Evolutionary conservation across 2,113 vertebrate species (phyloP).

Genomic region (Dissostichus mawsoni): DNA sequence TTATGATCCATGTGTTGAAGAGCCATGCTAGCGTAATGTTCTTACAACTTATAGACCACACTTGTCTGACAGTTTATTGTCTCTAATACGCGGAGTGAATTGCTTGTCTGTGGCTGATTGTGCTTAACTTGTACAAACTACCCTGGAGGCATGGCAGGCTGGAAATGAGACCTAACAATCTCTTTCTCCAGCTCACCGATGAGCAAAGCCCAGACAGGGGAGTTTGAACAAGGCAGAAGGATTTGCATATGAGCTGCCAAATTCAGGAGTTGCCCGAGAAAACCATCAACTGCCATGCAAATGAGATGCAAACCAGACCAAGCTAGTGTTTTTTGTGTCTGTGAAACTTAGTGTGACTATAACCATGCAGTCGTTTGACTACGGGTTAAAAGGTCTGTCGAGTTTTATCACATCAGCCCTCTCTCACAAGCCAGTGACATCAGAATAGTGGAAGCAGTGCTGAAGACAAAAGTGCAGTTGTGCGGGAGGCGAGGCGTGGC

Average conservation of each 20-base stretch:
- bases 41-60: not conserved
- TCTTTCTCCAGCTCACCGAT: slow-evolving; percentile 9
- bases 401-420: slow-evolving; percentile 57
- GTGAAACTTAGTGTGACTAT: not conserved
- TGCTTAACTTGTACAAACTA: slow-evolving; percentile 25
- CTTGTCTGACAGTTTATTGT: not conserved
- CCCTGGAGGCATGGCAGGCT: slow-evolving; percentile 1
- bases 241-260: slow-evolving; percentile 77
- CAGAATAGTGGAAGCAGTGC: slow-evolving; percentile 74
- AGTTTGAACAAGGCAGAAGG: slow-evolving; percentile 14
- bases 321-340: slow-evolving; percentile 13
- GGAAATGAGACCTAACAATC: slow-evolving; percentile 24
- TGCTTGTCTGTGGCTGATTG: slow-evolving; percentile 4
- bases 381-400: slow-evolving; percentile 44
- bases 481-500: slow-evolving; percentile 76
- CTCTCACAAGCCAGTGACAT: slow-evolving; percentile 79
- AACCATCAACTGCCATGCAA: slow-evolving; percentile 85
- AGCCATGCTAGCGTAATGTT: not conserved
- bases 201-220: slow-evolving; percentile 32
- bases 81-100: not conserved
- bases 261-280: slow-evolving; percentile 57
- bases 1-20: not conserved
- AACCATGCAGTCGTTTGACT: not conserved
- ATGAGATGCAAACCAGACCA: slow-evolving; percentile 75
- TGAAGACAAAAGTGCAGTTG: slow-evolving; percentile 81